These are phyloP conservation scores for Teleopsis dalmanni DNA, from an alignment of 1,140 invertebrate species.

Conservation along the genomic window DNA sequence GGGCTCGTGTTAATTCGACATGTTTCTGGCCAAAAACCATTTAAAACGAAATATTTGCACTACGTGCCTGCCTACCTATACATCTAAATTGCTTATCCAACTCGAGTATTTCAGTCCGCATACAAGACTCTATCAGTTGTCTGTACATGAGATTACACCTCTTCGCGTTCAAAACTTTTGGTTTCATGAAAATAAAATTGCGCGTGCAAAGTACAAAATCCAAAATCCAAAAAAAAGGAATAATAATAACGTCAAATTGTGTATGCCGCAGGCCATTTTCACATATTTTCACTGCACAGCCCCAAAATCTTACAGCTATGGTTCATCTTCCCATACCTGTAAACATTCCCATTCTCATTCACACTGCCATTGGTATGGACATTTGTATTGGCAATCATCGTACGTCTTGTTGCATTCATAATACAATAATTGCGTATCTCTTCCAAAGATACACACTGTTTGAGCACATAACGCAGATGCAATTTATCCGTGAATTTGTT, in stretches of 20 bases:
- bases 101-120: not conserved
- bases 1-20: conserved; percentile 41
- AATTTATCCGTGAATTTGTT: conserved; percentile 46
- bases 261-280: not conserved
- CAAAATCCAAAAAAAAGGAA: too few species aligned
- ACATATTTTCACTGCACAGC: not conserved
- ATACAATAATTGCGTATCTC: conserved; percentile 45
- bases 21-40: conserved; percentile 38
- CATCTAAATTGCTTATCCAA: conserved; percentile 13
- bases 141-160: not conserved
- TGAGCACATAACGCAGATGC: conserved; percentile 35
- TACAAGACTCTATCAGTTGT: not conserved
- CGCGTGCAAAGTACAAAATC: too few species aligned
- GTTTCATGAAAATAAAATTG: too few species aligned
- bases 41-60: conserved; percentile 41
- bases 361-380: not conserved
- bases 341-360: not conserved
- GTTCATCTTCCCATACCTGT: too few species aligned
- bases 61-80: conserved; percentile 17
- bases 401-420: conserved; percentile 17
- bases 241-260: not conserved
- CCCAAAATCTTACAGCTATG: too few species aligned
- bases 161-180: not conserved
- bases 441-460: not conserved
- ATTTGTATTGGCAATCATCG: not conserved